Conservation (phyloP, 1,140 invertebrate species). For the Drosophila athabasca region DNA sequence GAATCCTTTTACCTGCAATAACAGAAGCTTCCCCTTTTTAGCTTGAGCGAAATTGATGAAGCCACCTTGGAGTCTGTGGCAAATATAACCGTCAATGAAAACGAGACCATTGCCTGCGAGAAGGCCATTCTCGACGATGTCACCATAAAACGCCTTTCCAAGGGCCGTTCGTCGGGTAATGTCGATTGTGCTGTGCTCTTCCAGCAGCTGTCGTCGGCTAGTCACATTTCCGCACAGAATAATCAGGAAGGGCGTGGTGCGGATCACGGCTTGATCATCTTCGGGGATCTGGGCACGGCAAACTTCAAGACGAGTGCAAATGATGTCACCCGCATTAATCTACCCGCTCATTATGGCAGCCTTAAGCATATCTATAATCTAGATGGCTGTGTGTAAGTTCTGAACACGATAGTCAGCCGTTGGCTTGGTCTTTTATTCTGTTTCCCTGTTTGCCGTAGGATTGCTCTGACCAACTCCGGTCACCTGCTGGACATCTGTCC, state of each 20-base stretch:
- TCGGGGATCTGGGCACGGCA: slow-evolving; percentile 41
- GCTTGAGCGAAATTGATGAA: slow-evolving; percentile 74
- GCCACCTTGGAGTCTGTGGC: slow-evolving; percentile 41
- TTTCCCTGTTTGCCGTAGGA: slow-evolving; percentile 24
- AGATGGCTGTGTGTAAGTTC: slow-evolving; percentile 71
- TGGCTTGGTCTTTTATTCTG: not conserved
- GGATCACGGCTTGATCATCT: slow-evolving; percentile 30
- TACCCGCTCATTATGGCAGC: slow-evolving; percentile 48
- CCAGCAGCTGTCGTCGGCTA: slow-evolving; percentile 9
- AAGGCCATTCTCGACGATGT: slow-evolving; percentile 66
- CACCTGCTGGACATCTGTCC: slow-evolving; percentile 76
- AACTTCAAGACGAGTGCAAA: slow-evolving; percentile 37
- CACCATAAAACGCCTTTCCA: slow-evolving; percentile 46
- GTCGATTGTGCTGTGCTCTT: slow-evolving; percentile 53
- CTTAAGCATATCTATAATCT: slow-evolving; percentile 71
- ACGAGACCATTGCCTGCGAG: slow-evolving; percentile 51
- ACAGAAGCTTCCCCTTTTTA: slow-evolving; percentile 1
- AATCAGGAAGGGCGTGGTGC: slow-evolving; percentile 32
- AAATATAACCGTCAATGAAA: slow-evolving; percentile 53
- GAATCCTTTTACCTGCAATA: not conserved
- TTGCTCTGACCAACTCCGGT: slow-evolving; percentile 70
- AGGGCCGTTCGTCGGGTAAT: slow-evolving; percentile 32
- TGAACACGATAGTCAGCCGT: not conserved
- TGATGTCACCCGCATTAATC: slow-evolving; percentile 47
- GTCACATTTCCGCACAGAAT: slow-evolving; percentile 31